These are phyloP conservation scores for Caenorhabditis latens DNA, from an alignment of 1,140 invertebrate species.

Conservation along the genomic window DNA sequence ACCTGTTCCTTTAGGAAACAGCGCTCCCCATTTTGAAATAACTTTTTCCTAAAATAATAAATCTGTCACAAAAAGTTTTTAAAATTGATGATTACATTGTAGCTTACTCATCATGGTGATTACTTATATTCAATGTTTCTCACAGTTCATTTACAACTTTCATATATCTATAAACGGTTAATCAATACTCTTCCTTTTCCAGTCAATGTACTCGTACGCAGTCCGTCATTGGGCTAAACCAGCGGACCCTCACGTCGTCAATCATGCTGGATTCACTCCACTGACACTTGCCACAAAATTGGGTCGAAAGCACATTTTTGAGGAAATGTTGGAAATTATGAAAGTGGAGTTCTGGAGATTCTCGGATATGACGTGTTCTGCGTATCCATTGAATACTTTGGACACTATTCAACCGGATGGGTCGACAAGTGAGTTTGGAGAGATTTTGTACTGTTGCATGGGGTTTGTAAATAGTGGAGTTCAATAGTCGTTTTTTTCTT, in stretches of 20 bases:
- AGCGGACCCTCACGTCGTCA: slow-evolving; percentile 89
- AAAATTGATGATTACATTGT: too few species aligned
- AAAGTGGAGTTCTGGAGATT: slow-evolving; percentile 97
- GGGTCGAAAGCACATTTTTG: slow-evolving; percentile 93
- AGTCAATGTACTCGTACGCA: slow-evolving; percentile 99
- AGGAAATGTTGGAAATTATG: slow-evolving; percentile 96
- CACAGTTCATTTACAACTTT: background rate
- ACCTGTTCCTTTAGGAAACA: too few species aligned
- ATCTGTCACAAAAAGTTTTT: too few species aligned
- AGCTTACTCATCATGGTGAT: too few species aligned
- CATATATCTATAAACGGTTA: background rate
- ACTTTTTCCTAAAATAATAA: too few species aligned
- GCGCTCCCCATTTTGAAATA: too few species aligned
- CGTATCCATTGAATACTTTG: slow-evolving; percentile 93
- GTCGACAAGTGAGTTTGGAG: slow-evolving; percentile 86
- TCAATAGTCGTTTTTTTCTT: too few species aligned
- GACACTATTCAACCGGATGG: slow-evolving; percentile 94
- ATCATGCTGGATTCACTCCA: slow-evolving; percentile 91
- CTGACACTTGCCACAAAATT: slow-evolving; percentile 94
- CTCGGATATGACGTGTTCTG: slow-evolving; percentile 98
- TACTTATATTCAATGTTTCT: background rate
- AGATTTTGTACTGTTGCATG: background rate
- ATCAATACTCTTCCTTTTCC: slow-evolving; percentile 66
- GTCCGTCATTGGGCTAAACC: slow-evolving; percentile 91
- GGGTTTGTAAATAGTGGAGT: too few species aligned